Evolutionary conservation across 2,888 invertebrate genomes (phyloP), one percentile per base, ranked within the genome.

Genomic region (Mythimna ferrago): DNA sequence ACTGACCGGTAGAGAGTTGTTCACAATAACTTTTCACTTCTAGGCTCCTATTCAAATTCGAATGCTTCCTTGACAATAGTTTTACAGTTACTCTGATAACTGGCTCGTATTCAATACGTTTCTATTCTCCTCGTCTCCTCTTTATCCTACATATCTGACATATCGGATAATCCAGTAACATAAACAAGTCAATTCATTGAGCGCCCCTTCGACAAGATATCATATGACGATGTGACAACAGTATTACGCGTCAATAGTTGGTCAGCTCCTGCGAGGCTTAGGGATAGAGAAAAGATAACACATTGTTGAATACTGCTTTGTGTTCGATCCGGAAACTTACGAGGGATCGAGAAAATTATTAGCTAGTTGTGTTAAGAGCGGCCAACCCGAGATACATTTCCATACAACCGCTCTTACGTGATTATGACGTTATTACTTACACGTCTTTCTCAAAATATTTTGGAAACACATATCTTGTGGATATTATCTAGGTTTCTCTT

Each of bases 161-260:
- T 6, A 14, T 51, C 41, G 21, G 32, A 14, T 75, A 64, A 70
- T 76, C 63, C 32, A 44, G 21, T n/a, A n/a, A 19, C 58, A 56
- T 63, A 76, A 75, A 71, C 66, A 67, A 64, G 56, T 19, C 51
- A 26, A 32, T 60, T 70, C 71, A 62, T 57, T 26, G 56, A 44
- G 16, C 62, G 51, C 38, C 51, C 51, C 62, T 75, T n/a, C 38
- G 51, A 35, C 58, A 10, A 62, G 53, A 53, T 60, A 53, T 53
- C 6, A 14, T 61, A 16, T 35, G 32, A n/a, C 57, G n/a, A 19
- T 41, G 41, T 44, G 21, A 72, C 54, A 41, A 54, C 38, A 26
- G 26, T 11, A 26, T 62, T 51, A 71, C 56, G 10, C 57, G 16
- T 54, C 66, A 65, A 57, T 76, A 65, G 57, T 57, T 64, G 48